Conservation (phyloP, 2,888 invertebrate genomes). For the Meiosimyza platycephala region DNA sequence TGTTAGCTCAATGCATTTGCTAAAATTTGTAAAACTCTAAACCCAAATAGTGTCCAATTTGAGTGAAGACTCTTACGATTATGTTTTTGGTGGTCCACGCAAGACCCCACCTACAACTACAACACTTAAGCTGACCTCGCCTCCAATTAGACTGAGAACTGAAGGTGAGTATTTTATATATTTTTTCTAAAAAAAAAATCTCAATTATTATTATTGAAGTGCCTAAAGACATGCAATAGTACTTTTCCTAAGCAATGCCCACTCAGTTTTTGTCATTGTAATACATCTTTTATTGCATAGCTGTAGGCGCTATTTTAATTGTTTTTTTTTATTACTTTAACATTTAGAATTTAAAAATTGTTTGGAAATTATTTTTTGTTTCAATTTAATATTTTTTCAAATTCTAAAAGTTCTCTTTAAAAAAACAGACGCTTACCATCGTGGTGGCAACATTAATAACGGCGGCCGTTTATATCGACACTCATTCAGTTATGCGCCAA, state of each 20-base stretch:
- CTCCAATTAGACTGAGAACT: constrained; percentile 67
- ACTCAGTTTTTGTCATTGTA: no score
- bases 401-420: no score
- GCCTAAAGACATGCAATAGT: background rate
- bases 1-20: constrained; percentile 30
- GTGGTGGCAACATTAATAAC: constrained; percentile 64
- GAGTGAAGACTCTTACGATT: constrained; percentile 69
- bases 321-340: no score
- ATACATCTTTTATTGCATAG: no score
- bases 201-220: background rate
- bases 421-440: constrained; percentile 61
- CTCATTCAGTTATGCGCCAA: constrained; percentile 67
- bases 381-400: no score
- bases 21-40: constrained; percentile 38
- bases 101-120: constrained; percentile 67
- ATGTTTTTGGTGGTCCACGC: constrained; percentile 69
- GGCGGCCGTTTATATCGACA: constrained; percentile 67
- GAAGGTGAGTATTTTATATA: constrained; percentile 59
- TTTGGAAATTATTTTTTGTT: no score
- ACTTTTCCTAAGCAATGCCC: background rate
- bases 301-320: no score
- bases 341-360: no score
- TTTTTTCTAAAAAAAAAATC: no score
- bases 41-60: constrained; percentile 66
- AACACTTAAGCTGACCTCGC: constrained; percentile 69